Evolutionary conservation across 2,113 vertebrate species (phyloP), one percentile per base, ranked within the genome.

Genomic region (Prochilodus magdalenae): DNA sequence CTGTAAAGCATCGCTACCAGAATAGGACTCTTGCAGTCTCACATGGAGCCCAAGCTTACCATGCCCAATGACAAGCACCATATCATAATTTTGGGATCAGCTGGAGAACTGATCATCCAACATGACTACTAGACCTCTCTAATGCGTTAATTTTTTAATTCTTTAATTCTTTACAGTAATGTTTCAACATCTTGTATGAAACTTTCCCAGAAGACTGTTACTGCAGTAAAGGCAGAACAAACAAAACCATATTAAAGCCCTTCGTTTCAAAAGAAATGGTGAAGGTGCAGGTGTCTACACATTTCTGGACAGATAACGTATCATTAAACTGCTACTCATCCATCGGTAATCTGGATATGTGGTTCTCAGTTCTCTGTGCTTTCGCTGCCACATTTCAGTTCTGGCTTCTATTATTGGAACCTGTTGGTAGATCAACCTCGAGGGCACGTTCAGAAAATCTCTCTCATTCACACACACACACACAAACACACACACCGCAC

Each of bases 361-460:
- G 3, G 4, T 57, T 7, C 26, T 44, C 40, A 44, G 24, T 5
- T 79, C 36, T 40, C 70, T 49, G 26, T 29, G 26, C n/a, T 74
- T 73, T 57, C 65, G 53, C 57, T 60, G 13, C 59, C 26, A 55
- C n/a, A 44, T 62, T 77, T 33, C 6, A 55, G 51, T 47, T 55
- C 33, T 81, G 65, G 47, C 16, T 22, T 73, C 51, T 77, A 53
- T 66, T 77, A 81, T 57, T 77, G 36, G 60, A 47, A 79, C 47
- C 27, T 81, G 47, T 85, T 80, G 69, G 53, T 77, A 30, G 72
- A 81, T 77, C 74, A 69, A 36, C 36, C 73, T 5, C 29, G 47
- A 77, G 27, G 36, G 73, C 36, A 80, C 14, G 20, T 29, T 76
- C n/a, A 62, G 36, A 75, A 63, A 65, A 51, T 30, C 62, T 65